Base-by-base conservation (phyloP, 37 sponge, comb jelly and placozoan species). In the Theonella swinhoei region DNA sequence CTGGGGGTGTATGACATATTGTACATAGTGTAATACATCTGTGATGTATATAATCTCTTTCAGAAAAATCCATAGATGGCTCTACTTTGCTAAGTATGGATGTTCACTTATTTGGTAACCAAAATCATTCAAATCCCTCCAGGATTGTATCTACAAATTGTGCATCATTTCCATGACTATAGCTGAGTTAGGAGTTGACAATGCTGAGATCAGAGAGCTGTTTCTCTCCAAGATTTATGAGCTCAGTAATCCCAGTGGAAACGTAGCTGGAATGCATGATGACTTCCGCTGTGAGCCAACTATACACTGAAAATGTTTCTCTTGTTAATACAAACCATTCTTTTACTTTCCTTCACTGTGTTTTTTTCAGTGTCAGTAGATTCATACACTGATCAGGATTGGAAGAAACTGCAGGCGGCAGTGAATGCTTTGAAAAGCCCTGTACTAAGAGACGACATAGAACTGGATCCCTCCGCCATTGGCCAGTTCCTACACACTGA, bases 101-200 rank as follows among this genome's bases (percentile, higher is more conserved):
- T 37, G 37, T 67, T 36, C 75, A 83, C 39, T 41, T 75, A 0
- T 83, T 83, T 65, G 76, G 84, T 83, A 42, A 68, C 65, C 54
- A 47, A 7, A 47, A n/a, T n/a, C n/a, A n/a, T n/a, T n/a, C n/a
- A n/a, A n/a, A n/a, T n/a, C n/a, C n/a, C n/a, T n/a, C n/a, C n/a
- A n/a, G n/a, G n/a, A n/a, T n/a, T n/a, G n/a, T n/a, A n/a, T n/a
- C 17, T 19, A 58, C 19, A 58, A 58, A 30, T 17, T 76, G 4
- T 1, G 60, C 23, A 19, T 58, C 19, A 58, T 19, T 20, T 58
- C 19, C 60, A 58, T 58, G 60, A 58, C 60, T 47, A 39, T 42
- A 89, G 90, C 72, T 83, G 90, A 89, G 76, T 79, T 89, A 20
- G 90, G 85, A 9, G 65, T 89, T 37, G 78, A 79, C 23, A 60